phyloP scores from a whole-genome alignment of 92 coral and sea anemone species.

The Chrysogorgia sp. region DNA sequence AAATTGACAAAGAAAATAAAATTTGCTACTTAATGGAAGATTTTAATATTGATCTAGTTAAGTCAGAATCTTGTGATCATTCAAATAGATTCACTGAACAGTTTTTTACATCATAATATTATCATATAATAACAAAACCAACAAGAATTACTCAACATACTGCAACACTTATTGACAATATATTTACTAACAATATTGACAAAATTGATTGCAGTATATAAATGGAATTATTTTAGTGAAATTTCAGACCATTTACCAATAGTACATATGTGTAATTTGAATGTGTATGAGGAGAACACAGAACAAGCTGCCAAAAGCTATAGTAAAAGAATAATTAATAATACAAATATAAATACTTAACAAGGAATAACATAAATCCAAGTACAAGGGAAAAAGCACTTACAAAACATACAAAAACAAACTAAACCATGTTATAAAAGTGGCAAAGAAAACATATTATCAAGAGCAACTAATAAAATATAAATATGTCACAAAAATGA shows the following conservation, averaged over 20 bases:
- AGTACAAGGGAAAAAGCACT: too few species aligned
- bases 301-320: neutral
- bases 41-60: constrained; percentile 7
- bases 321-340: neutral
- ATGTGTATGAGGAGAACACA: neutral
- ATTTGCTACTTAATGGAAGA: constrained; percentile 10
- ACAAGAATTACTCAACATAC: constrained; percentile 22
- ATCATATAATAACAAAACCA: constrained; percentile 12
- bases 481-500: too few species aligned
- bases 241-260: constrained; percentile 23
- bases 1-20: constrained; percentile 10
- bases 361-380: too few species aligned
- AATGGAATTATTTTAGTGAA: constrained; percentile 21
- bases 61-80: constrained; percentile 22
- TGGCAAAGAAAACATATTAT: too few species aligned
- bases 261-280: neutral
- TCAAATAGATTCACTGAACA: neutral
- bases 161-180: constrained; percentile 2
- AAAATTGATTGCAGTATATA: neutral
- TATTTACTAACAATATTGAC: too few species aligned
- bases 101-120: constrained; percentile 17
- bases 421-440: too few species aligned
- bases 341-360: too few species aligned
- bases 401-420: too few species aligned
- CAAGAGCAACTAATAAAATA: too few species aligned